A percentile compares a stretch with the other conserved stretches of the same genome.
Evolutionary conservation across 1,140 invertebrate genomes (phyloP).

Genomic region (Protaetia brevitarsis): DNA sequence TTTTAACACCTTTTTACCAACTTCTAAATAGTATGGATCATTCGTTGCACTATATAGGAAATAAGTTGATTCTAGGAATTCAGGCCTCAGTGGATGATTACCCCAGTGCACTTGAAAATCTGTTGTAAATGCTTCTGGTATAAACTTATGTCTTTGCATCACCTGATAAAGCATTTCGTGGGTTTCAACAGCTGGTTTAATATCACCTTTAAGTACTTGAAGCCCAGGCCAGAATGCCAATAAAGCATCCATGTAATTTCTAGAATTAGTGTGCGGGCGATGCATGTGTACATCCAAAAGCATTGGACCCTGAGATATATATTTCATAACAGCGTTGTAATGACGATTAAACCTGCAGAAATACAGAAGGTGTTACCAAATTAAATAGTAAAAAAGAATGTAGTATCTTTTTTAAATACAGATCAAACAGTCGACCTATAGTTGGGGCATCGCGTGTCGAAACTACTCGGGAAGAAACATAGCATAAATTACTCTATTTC

Average conservation of each 20-base stretch:
- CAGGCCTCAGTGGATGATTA: slow-evolving; percentile 93
- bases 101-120: slow-evolving; percentile 98
- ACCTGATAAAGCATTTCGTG: slow-evolving; percentile 97
- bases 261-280: slow-evolving; percentile 87
- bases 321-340: slow-evolving; percentile 98
- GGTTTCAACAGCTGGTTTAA: slow-evolving; percentile 94
- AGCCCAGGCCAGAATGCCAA: slow-evolving; percentile 98
- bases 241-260: slow-evolving; percentile 97
- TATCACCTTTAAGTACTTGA: slow-evolving; percentile 90
- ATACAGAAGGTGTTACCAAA: neutral
- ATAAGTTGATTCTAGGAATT: slow-evolving; percentile 98
- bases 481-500: no score
- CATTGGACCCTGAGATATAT: slow-evolving; percentile 92
- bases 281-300: slow-evolving; percentile 99
- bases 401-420: no score
- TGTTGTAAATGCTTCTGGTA: slow-evolving; percentile 95
- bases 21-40: slow-evolving; percentile 93
- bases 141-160: slow-evolving; percentile 94
- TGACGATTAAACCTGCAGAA: slow-evolving; percentile 78
- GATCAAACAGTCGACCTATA: no score
- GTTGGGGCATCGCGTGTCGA: no score
- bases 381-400: no score
- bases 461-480: no score
- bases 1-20: slow-evolving; percentile 87
- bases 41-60: slow-evolving; percentile 93